Percentiles rank a stretch among this genome's conserved stretches.
These are phyloP conservation scores for Eidolon helvum DNA, from an alignment of 2,113 vertebrate genomes.

Conservation along the genomic window DNA sequence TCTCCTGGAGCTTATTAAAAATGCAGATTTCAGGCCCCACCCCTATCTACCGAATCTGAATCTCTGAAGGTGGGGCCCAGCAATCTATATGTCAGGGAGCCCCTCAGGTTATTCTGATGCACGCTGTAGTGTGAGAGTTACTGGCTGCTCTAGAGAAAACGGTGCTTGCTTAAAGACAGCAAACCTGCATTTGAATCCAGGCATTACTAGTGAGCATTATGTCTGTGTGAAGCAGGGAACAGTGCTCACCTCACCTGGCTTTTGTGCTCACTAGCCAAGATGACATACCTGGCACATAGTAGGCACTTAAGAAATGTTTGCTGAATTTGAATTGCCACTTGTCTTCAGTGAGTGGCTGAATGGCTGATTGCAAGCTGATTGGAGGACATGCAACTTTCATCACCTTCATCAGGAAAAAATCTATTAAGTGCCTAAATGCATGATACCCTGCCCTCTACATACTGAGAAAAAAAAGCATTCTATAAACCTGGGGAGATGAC, in stretches of 20 bases:
- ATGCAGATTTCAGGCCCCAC: background rate
- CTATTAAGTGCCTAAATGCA: conserved; percentile 42
- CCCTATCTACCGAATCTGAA: background rate
- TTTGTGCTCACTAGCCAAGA: background rate
- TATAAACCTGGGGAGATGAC: background rate
- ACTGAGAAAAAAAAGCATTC: background rate
- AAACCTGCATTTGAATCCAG: background rate
- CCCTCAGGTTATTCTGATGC: no score
- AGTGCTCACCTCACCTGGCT: background rate
- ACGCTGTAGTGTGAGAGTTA: rapidly evolving
- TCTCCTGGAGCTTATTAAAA: background rate
- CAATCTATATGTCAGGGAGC: background rate
- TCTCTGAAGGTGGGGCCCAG: background rate
- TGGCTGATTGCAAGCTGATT: conserved; percentile 60
- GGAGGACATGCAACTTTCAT: conserved; percentile 48
- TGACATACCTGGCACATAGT: conserved; percentile 38
- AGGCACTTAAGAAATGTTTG: conserved; percentile 41
- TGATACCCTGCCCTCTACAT: background rate
- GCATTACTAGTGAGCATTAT: rapidly evolving
- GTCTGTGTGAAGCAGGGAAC: background rate
- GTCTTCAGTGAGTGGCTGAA: conserved; percentile 33
- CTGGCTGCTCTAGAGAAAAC: background rate
- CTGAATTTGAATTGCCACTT: conserved; percentile 52
- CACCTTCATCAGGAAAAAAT: conserved; percentile 55
- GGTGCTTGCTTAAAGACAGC: rapidly evolving